Base-by-base conservation (phyloP, 2,888 invertebrate genomes). In the Agonopterix alstromeriana region DNA sequence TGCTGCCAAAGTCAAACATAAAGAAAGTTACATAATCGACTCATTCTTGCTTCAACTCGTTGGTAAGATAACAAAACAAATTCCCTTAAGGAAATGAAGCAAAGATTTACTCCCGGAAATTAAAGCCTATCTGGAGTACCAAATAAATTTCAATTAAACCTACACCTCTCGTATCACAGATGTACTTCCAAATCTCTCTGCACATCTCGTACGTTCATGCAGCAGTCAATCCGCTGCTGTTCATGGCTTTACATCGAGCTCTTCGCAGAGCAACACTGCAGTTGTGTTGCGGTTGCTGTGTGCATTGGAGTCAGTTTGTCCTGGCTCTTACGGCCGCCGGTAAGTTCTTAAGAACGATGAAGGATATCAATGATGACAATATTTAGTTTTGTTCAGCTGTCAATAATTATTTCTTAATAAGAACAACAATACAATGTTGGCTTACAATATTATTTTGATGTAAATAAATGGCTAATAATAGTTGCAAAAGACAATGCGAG, bases 181-280 rank as follows among this genome's bases (percentile, higher is more conserved):
- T 88, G 75, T 88, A 88, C 70, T 90, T 90, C 57, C 91, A 95
- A 94, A 94, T 95, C 65, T 94, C 95, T 46, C 90, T 96, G 63
- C 95, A 95, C 91, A 94, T 95, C 82, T 95, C 95, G 58, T 95
- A 95, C 86, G 93, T 95, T 57, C 96, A 96, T 82, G 95, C 95
- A 36, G 95, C 95, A 64, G 94, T 95, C 60, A 95, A 95, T 73
- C 95, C 95, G 2, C 91, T 94, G 38, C 88, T 95, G 57, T 95
- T 95, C 80, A 90, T 96, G 76, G 92, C 93, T 46, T 87, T 95
- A 49, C 95, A 95, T 72, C 91, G 93, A 36, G 94, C 94, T 2
- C 86, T 95, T 53, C 90, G 95, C 11, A 90, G 92, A 47, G 95
- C 94, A 0, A 90, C 93, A 40, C 80, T 93, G 46, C 94, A 94